phyloP scores from a whole-genome alignment of 2,113 vertebrate species.

The Mellivora capensis region DNA sequence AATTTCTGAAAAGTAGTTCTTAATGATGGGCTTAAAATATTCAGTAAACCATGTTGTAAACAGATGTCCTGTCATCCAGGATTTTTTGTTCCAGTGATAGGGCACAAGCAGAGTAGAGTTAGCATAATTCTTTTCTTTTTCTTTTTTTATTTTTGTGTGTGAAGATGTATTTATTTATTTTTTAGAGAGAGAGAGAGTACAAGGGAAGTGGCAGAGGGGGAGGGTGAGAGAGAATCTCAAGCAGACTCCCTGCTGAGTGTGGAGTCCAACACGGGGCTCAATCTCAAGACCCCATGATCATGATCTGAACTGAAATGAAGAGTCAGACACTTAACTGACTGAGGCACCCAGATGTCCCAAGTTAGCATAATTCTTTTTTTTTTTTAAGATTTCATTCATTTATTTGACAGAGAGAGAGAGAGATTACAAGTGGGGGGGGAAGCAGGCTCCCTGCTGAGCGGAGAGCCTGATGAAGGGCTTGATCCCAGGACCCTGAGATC shows the following conservation, averaged over 20 bases:
- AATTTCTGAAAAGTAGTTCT: not conserved
- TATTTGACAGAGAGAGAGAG: too few species aligned
- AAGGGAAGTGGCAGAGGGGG: not conserved
- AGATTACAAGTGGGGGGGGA: too few species aligned
- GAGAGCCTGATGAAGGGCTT: too few species aligned
- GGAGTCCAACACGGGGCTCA: not conserved
- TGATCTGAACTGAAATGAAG: not conserved
- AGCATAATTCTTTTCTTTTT: not conserved
- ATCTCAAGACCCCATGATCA: not conserved
- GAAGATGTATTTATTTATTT: not conserved
- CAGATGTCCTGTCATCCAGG: not conserved
- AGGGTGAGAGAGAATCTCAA: not conserved
- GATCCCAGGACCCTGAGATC: too few species aligned
- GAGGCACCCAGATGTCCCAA: not conserved
- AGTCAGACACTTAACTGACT: not conserved
- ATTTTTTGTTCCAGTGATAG: not conserved
- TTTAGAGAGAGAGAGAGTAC: not conserved
- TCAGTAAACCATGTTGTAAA: not conserved
- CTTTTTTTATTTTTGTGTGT: too few species aligned
- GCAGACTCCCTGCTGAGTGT: not conserved
- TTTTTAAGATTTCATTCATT: too few species aligned
- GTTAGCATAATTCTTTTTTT: too few species aligned
- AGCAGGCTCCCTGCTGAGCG: too few species aligned
- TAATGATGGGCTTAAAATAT: not conserved
- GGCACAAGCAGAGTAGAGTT: not conserved